Percentiles rank a stretch among this genome's conserved stretches.
Evolutionary conservation across 2,113 vertebrate species (phyloP).

Genomic region (Calidris pugnax): DNA sequence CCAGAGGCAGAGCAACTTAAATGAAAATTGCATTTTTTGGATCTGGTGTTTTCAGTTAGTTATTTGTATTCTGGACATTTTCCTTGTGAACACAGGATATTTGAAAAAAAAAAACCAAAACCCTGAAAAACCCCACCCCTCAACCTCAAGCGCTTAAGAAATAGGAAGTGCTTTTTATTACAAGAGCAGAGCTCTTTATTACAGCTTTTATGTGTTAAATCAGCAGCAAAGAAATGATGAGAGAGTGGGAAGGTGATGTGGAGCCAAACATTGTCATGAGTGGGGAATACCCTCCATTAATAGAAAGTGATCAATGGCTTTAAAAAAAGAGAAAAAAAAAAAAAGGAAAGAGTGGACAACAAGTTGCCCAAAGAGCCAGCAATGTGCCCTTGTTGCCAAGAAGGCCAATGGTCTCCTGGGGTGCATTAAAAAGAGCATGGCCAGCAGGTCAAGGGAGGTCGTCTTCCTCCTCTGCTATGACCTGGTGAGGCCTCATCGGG

Average conservation of each 20-base stretch:
- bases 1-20: neutral
- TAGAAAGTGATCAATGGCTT: neutral
- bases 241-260: neutral
- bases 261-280: neutral
- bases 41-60: neutral
- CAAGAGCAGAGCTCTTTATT: neutral
- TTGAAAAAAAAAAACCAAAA: neutral
- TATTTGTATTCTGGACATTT: neutral
- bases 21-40: neutral
- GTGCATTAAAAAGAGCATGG: neutral
- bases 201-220: neutral
- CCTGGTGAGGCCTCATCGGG: neutral
- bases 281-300: neutral
- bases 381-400: neutral
- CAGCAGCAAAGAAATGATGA: neutral
- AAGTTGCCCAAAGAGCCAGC: neutral
- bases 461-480: neutral
- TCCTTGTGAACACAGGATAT: neutral
- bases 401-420: neutral
- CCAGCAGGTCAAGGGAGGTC: neutral
- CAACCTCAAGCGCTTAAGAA: neutral
- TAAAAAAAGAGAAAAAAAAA: neutral
- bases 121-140: no score
- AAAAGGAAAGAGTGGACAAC: no score
- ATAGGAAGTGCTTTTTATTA: neutral